Evolutionary conservation across 2,888 invertebrate species (phyloP), one percentile per base, ranked within the genome.

Genomic region (Caenorhabditis sinica): DNA sequence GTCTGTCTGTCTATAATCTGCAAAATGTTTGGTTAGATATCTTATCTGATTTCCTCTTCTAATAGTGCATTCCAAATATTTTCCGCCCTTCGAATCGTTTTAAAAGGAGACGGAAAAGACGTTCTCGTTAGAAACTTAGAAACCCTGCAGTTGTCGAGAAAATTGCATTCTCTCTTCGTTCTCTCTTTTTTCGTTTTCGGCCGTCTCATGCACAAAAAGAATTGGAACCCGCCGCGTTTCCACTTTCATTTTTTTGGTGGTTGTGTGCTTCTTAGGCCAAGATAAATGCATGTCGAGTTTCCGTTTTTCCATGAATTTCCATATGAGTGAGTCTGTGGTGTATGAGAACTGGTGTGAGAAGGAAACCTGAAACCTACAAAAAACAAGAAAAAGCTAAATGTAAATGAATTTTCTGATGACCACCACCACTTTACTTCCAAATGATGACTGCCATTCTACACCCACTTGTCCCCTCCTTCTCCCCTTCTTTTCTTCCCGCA

Each of bases 221-320:
- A 69, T 53, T 69, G 53, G 45, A 66, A 51, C 51, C 51, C 68
- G 56, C 40, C 11, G 17, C 11, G 45, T 15, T 45, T 45, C 45
- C 1, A 45, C 17, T 74, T 11, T 74, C 20, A 13, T 17, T 25
- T 17, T 49, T 53, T 28, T 2, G 8, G 30, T 56, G 25, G 6
- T 56, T 1, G 28, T 36, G 36, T 23, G n/a, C 60, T 69, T 51
- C 49, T 65, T 43, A 58, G 36, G 9, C 25, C 60, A 23, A 66
- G 45, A 68, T 60, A 49, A 58, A 61, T 69, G 69, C 56, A 61
- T 69, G 30, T 49, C 68, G 36, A 36, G 68, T 25, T 71, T 49
- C 66, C 76, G 61, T 28, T 71, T 77, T 71, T 65, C 66, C 45
- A 80, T 80, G 72, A 72, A 80, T 81, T 73, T 81, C 60, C 68